Evolutionary conservation across 2,113 vertebrate genomes (phyloP).

Genomic region (Leucoraja erinaceus): DNA sequence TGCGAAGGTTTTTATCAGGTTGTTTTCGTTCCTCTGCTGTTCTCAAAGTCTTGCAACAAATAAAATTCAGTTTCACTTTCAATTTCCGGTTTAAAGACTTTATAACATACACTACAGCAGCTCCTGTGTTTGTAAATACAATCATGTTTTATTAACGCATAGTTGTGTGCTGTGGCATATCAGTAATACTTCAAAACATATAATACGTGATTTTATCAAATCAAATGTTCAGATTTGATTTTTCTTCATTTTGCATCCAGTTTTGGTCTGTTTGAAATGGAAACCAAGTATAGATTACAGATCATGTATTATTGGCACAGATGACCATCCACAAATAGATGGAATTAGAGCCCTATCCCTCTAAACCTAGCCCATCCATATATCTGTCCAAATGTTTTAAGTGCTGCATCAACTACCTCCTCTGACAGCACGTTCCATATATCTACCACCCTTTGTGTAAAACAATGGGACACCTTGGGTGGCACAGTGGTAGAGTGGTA

Average conservation of each 20-base stretch:
- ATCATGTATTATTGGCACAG: no score
- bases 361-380: no score
- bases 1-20: not conserved
- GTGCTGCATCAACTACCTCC: no score
- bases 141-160: not conserved
- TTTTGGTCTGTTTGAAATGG: not conserved
- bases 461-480: no score
- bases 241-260: not conserved
- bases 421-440: no score
- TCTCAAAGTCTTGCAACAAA: not conserved
- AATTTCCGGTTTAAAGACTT: not conserved
- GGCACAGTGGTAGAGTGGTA: no score
- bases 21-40: not conserved
- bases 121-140: not conserved
- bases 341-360: no score
- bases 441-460: no score
- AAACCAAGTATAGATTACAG: not conserved
- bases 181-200: not conserved
- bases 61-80: not conserved
- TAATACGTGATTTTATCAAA: not conserved
- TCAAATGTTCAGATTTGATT: not conserved
- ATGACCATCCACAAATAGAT: no score
- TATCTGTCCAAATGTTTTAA: no score
- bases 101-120: not conserved
- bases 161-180: not conserved